Base-by-base conservation (phyloP, 2,888 invertebrate genomes). In the Idaea biselata region DNA sequence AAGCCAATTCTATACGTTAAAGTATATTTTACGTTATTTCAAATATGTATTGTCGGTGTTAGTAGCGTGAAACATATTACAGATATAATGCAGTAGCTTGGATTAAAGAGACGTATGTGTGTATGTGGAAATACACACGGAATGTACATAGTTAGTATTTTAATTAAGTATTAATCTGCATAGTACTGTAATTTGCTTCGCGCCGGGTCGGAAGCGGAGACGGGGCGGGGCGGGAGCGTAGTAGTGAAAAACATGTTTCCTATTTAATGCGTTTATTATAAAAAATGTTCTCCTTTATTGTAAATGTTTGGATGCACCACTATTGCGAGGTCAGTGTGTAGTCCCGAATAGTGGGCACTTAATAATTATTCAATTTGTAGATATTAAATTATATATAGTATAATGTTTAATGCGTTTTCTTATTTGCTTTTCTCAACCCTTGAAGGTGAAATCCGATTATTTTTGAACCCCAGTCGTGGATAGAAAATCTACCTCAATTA, bases 321-420 rank as follows among this genome's bases (percentile, higher is more conserved):
- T 79, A 74, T 82, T 78, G 79, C 76, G 86, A 83, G 83, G 80
- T 78, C 78, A 77, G 71, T 78, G 84, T 78, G 84, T 83, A 83
- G 84, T 84, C 68, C 87, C 83, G 72, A 76, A 86, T 89, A 88
- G 89, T 84, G 85, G 86, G 90, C 89, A 90, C 89, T n/a, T n/a
- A 5, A 25, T 89, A 82, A 83, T 86, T 88, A 85, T 89, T 88
- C 89, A 85, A 91, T 89, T 90, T 92, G 92, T 91, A 92, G 92
- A 91, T 92, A 92, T 89, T 88, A 91, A 91, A 91, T 91, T 91
- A 91, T 91, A 88, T 88, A 91, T 91, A 92, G 90, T 89, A 89
- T 91, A 92, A 92, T 90, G 88, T 89, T 86, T 85, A 87, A 87
- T 85, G 87, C 84, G 86, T 90, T 89, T 86, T 88, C 87, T 90